These are phyloP conservation scores for Minunthozetes semirufus DNA, from an alignment of 2,888 invertebrate species.

Conservation along the genomic window DNA sequence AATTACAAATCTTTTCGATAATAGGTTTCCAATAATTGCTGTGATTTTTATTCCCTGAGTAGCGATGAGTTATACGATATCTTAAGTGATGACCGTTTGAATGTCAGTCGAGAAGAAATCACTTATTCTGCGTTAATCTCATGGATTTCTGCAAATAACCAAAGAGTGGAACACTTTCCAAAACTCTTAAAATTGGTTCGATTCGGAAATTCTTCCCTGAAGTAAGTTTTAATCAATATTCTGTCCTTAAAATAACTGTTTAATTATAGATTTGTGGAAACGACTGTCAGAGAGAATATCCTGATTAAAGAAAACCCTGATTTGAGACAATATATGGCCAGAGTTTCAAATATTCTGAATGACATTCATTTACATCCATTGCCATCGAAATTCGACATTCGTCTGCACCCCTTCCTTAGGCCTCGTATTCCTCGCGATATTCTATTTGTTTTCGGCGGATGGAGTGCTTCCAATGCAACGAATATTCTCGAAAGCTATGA, in stretches of 20 bases:
- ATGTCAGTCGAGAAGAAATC: conserved; percentile 60
- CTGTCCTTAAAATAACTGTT: too few relatives aligned
- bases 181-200: conserved; percentile 12
- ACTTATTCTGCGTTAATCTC: conserved; percentile 43
- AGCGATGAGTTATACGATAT: conserved; percentile 59
- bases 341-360: conserved; percentile 10
- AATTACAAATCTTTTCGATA: not conserved
- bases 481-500: conserved; percentile 55
- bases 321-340: conserved; percentile 18
- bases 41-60: conserved; percentile 54
- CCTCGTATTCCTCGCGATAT: conserved; percentile 59
- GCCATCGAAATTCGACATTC: conserved; percentile 33
- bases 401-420: conserved; percentile 26
- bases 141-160: conserved; percentile 22
- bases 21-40: not conserved
- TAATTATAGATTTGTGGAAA: conserved; percentile 17
- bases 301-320: not conserved
- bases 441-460: conserved; percentile 53
- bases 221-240: not conserved
- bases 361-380: conserved; percentile 32
- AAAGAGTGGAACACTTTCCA: conserved; percentile 5
- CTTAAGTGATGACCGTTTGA: conserved; percentile 63
- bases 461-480: conserved; percentile 68
- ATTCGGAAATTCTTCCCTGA: conserved; percentile 24
- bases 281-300: conserved; percentile 21